Conservation (phyloP, 2,113 vertebrate genomes). For the Pangasianodon hypophthalmus region DNA sequence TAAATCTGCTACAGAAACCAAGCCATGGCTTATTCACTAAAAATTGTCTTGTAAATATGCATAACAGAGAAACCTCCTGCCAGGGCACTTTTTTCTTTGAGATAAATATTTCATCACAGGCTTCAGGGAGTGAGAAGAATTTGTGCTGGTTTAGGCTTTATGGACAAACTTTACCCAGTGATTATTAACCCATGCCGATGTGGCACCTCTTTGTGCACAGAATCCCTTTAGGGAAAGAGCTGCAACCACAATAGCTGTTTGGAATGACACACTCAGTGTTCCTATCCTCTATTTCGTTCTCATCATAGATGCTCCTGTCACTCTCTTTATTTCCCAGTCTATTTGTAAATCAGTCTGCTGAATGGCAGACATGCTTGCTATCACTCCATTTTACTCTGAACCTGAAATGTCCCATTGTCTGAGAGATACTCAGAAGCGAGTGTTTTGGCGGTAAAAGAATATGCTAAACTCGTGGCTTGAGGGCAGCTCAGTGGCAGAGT, state of each 20-base stretch:
- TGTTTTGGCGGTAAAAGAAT: not conserved
- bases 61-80: not conserved
- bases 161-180: conserved; percentile 60
- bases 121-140: conserved; percentile 40
- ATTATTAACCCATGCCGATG: conserved; percentile 66
- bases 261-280: not conserved
- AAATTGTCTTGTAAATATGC: not conserved
- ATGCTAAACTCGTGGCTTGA: not conserved
- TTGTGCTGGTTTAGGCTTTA: conserved; percentile 61
- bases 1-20: not conserved
- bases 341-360: not conserved
- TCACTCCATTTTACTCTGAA: conserved; percentile 1
- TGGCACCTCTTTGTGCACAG: conserved; percentile 62
- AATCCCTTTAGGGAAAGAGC: conserved; percentile 46
- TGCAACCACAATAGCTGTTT: not conserved
- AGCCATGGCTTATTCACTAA: not conserved
- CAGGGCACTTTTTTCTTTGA: conserved; percentile 7
- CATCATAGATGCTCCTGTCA: not conserved
- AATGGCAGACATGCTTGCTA: not conserved
- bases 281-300: not conserved
- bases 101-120: conserved; percentile 50
- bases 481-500: conserved; percentile 15
- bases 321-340: not conserved
- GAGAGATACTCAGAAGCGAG: not conserved
- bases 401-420: not conserved